Evolutionary conservation across 2,888 invertebrate genomes (phyloP), one percentile per base, ranked within the genome.

Genomic region (Hirtodrosophila alboralis): DNA sequence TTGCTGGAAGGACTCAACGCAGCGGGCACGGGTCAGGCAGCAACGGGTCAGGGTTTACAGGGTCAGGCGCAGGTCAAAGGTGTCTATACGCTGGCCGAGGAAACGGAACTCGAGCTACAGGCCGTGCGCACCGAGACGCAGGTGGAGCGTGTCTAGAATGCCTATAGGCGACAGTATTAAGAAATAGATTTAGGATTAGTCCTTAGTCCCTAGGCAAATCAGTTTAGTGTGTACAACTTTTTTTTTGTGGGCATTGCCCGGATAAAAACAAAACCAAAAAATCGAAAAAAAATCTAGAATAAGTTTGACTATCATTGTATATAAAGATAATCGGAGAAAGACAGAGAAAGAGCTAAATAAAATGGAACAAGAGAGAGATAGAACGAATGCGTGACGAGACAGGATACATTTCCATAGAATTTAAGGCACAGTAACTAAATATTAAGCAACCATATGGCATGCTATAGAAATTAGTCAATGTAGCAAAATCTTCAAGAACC

Each of bases 31-130:
- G 41, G 36, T 4, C 51, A 44, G 33, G 0, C n/a, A 10, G n/a
- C n/a, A n/a, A n/a, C n/a, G n/a, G n/a, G n/a, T n/a, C 16, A 33
- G 8, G n/a, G n/a, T n/a, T 18, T 5, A 18, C 18, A 18, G 18
- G 14, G 49, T 9, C 14, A 37, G 14, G 10, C 31, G 7, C 65
- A 71, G 49, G 37, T 16, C 47, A 92, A 92, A 5, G 92, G 92
- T 3, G 92, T 93, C 1, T 93, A 93, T 61, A 92, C 92, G 3
- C 86, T 93, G 26, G 91, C 92, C 26, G 92, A 93, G 83, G 92
- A 92, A 71, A 92, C 92, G 30, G 92, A 92, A 85, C 89, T 91
- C 38, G 92, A 92, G 72, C 90, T 91, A 30, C 92, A 92, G 86
- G 91, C 91, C 48, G 91, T 86, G 38, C 87, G 86, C 68, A 84